Conservation (phyloP, 1,140 invertebrate genomes). For the Drosophila kurseongensis region DNA sequence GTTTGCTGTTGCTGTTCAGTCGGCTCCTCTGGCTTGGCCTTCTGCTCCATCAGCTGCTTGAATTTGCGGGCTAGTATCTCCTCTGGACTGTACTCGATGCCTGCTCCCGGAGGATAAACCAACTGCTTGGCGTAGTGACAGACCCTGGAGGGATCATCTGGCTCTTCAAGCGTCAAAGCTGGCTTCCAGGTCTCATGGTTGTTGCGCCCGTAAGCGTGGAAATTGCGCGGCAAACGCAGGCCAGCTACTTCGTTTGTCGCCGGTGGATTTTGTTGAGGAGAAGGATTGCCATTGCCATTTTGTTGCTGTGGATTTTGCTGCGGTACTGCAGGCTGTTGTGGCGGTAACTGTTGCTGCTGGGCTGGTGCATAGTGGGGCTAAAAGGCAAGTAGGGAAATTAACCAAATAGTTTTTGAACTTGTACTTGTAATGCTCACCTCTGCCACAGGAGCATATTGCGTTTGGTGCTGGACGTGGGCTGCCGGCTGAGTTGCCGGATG, state of each 20-base stretch:
- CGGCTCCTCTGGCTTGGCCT: conserved; percentile 27
- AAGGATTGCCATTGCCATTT: conserved; percentile 42
- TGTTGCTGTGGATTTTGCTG: conserved; percentile 21
- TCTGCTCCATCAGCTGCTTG: conserved; percentile 36
- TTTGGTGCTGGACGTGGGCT: conserved; percentile 10
- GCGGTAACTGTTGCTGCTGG: conserved; percentile 7
- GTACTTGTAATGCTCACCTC: conserved; percentile 12
- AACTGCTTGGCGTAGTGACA: conserved; percentile 79
- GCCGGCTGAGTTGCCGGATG: conserved; percentile 11
- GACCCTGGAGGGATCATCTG: conserved; percentile 74
- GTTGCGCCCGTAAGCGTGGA: conserved; percentile 73
- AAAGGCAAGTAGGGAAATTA: neutral
- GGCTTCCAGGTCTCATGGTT: conserved; percentile 83
- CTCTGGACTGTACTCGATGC: conserved; percentile 80
- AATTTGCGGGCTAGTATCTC: conserved; percentile 72
- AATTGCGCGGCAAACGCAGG: conserved; percentile 71
- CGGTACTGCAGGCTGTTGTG: conserved; percentile 21
- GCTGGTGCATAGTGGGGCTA: conserved; percentile 8
- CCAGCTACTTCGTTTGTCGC: conserved; percentile 38
- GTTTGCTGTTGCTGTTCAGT: conserved; percentile 44
- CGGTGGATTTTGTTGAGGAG: neutral
- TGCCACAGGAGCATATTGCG: conserved; percentile 24
- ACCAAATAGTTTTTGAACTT: neutral
- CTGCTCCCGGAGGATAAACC: conserved; percentile 71
- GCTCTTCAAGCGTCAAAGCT: conserved; percentile 79